Evolutionary conservation across 2,113 vertebrate genomes (phyloP).

Genomic region (Lagenorhynchus albirostris): DNA sequence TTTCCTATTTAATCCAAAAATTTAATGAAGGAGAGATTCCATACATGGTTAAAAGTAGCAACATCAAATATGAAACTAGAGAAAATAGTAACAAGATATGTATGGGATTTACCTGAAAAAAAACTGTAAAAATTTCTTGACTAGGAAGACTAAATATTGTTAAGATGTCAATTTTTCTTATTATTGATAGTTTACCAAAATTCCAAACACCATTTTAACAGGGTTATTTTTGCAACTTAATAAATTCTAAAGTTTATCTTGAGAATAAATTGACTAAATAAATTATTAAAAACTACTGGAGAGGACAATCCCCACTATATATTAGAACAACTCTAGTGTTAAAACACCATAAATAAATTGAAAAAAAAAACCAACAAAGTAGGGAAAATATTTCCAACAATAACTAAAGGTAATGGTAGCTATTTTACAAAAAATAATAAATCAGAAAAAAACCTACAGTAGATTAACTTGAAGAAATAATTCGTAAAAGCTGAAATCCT

Average conservation of each 20-base stretch:
- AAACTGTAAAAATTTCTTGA: neutral
- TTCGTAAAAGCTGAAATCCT: neutral
- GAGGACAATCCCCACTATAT: neutral
- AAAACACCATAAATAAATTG: neutral
- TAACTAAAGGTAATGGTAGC: neutral
- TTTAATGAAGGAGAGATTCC: neutral
- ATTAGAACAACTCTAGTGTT: neutral
- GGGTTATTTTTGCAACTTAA: neutral
- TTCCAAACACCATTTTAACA: neutral
- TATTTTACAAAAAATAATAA: neutral
- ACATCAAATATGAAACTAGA: neutral
- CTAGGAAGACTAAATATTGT: neutral
- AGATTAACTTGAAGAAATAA: constrained; percentile 14
- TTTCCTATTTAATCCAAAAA: neutral
- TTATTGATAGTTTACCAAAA: neutral
- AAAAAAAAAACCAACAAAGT: neutral
- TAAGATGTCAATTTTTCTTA: neutral
- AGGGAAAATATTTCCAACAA: neutral
- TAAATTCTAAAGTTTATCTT: constrained; percentile 2
- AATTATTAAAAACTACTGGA: neutral
- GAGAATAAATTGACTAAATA: neutral
- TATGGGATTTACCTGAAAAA: neutral
- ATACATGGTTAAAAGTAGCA: neutral
- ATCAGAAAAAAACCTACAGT: neutral
- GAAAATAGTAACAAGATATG: neutral